Evolutionary conservation across 1,140 invertebrate genomes (phyloP), one percentile per base, ranked within the genome.

Genomic region (Drosophila lacteicornis): DNA sequence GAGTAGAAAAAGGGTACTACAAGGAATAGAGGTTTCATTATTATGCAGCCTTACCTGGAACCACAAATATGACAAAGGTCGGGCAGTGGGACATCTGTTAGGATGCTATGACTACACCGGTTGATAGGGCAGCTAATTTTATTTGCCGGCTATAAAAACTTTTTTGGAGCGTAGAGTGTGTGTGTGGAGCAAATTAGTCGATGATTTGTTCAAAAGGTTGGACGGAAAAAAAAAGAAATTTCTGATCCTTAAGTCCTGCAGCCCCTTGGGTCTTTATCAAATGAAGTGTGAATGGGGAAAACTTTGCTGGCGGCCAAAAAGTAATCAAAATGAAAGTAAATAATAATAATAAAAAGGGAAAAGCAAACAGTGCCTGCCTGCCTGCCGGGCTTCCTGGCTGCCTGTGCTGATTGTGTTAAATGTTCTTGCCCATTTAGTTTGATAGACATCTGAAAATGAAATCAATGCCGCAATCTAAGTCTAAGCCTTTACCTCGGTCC

Each of bases 271-370:
- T 40, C 57, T 71, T 56, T 47, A 47, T 59, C 55, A 75, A 65
- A 84, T 80, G 81, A 83, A 83, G 81, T 84, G 81, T 84, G 81
- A 83, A 83, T 82, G 61, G 56, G 42, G 57, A 61, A 51, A 80
- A 71, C 57, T 80, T 69, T 67, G 76, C 81, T 61, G 15, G 17
- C 51, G 69, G 81, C 58, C 71, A 45, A 67, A 83, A 84, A 68
- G 81, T 85, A 84, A 84, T 84, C 82, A 84, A 80, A 85, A 85
- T 80, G 76, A 85, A 84, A 80, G 67, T 85, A 85, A 84, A 84
- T 85, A 84, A 84, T 85, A 84, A 84, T 76, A 85, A 46, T 79
- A 71, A 71, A 62, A 61, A 58, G 60, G 61, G n/a, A 47, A 81
- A 75, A 59, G 68, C 62, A 68, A 70, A 70, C 67, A 70, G 33